Conservation (phyloP, 2,797 vertebrate species). For the Denticeps clupeoides region DNA sequence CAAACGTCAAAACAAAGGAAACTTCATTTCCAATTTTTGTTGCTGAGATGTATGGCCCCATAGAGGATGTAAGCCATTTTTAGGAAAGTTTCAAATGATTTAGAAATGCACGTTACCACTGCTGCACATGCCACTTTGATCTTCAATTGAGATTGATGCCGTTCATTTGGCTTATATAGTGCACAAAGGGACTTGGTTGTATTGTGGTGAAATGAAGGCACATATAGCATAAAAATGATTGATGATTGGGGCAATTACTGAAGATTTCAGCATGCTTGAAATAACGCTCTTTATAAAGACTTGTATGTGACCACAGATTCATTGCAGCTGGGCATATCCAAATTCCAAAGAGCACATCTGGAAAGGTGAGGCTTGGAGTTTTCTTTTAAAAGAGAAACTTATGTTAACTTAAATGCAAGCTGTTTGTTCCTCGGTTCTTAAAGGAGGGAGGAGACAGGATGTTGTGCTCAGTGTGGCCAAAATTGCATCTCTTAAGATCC, state of each 20-base stretch:
- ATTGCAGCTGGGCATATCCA: no score
- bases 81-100: constrained; percentile 2
- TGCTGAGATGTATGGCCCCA: constrained; percentile 29
- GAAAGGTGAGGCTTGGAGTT: no score
- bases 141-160: constrained; percentile 26
- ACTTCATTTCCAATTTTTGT: constrained; percentile 22
- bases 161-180: constrained; percentile 19
- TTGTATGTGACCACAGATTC: no score
- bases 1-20: constrained; percentile 21
- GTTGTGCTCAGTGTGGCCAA: no score
- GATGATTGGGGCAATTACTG: constrained; percentile 28
- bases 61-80: constrained; percentile 32
- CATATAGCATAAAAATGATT: constrained; percentile 15
- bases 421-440: no score
- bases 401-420: no score
- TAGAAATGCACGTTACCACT: constrained; percentile 15
- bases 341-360: no score
- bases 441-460: no score
- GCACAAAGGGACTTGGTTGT: not conserved
- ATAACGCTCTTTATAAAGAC: constrained; percentile 12
- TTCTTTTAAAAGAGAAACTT: no score
- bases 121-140: constrained; percentile 14
- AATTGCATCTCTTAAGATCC: no score
- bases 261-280: constrained; percentile 16
- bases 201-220: not conserved